phyloP scores from a whole-genome alignment of 2,113 vertebrate genomes.

The Xenus cinereus region DNA sequence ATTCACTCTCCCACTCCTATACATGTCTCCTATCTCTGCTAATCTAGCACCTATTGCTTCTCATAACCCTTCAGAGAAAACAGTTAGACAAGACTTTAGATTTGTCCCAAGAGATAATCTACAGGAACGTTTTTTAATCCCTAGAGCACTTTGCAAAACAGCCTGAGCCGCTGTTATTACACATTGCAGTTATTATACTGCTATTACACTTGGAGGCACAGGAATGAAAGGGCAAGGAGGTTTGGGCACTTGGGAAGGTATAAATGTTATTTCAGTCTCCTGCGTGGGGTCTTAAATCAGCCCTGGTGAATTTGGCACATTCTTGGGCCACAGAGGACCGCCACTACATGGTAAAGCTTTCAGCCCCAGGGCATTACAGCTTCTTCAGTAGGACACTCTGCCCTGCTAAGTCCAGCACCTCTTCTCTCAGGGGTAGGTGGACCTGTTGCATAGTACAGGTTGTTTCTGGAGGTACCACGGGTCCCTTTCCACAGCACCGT shows the following conservation, averaged over 20 bases:
- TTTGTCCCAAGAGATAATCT: not conserved
- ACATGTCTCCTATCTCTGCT: not conserved
- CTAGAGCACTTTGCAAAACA: conserved; percentile 18
- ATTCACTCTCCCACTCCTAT: conserved; percentile 8
- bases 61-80: not conserved
- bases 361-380: not conserved
- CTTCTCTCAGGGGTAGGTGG: not conserved
- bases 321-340: not conserved
- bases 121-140: not conserved
- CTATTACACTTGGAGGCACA: not conserved
- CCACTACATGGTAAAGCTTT: not conserved
- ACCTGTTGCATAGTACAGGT: fast-evolving
- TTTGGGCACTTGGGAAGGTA: not conserved
- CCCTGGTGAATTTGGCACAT: not conserved
- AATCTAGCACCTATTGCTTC: not conserved
- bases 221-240: not conserved
- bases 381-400: not conserved
- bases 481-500: not conserved
- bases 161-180: not conserved
- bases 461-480: not conserved
- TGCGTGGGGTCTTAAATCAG: not conserved
- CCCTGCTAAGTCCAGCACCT: not conserved
- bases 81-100: not conserved
- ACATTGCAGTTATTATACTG: not conserved
- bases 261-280: not conserved